Evolutionary conservation across 2,888 invertebrate genomes (phyloP), one percentile per base, ranked within the genome.

Genomic region (Steinernema hermaphroditum): DNA sequence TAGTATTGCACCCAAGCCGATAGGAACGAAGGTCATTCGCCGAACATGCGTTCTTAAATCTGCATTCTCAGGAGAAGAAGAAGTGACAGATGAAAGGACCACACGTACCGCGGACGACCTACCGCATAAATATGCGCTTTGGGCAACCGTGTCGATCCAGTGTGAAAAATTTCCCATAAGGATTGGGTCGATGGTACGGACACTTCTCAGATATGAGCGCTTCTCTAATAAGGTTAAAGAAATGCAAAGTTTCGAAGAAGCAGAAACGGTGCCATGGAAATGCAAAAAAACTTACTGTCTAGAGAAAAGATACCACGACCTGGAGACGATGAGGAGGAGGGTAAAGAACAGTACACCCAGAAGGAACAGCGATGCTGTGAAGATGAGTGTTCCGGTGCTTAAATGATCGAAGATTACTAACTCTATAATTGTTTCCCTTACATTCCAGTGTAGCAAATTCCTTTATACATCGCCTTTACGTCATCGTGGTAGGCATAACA

Each of bases 371-470:
- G 79, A 77, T 44, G 80, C 27, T 22, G 80, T 68, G 54, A 83
- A 74, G 24, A 86, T 72, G 9, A 74, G 71, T 32, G 80, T 74
- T 41, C 85, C 85, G 24, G 81, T 72, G 22, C 85, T 85, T 71
- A 72, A 83, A 72, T 32, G 2, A n/a, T 46, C 16, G 6, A 46
- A 37, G 6, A 12, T 37, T 37, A 8, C 12, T 12, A 37, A 37
- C 6, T 8, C 12, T n/a, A 72, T 70, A 68, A 68, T 0, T 43
- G 22, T 19, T 57, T 4, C 49, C 54, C 80, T 44, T 76, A 85
- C 85, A 85, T 74, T 70, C 82, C 81, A 68, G 82, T 78, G 46
- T 78, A 73, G 72, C 85, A 85, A 50, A 82, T 76, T 49, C 85
- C 85, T 37, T 79, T 72, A 69, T 81, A 76, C 73, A 83, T 81